Evolutionary conservation across 2,113 vertebrate species (phyloP), one percentile per base, ranked within the genome.

Genomic region (Corvus cornix): DNA sequence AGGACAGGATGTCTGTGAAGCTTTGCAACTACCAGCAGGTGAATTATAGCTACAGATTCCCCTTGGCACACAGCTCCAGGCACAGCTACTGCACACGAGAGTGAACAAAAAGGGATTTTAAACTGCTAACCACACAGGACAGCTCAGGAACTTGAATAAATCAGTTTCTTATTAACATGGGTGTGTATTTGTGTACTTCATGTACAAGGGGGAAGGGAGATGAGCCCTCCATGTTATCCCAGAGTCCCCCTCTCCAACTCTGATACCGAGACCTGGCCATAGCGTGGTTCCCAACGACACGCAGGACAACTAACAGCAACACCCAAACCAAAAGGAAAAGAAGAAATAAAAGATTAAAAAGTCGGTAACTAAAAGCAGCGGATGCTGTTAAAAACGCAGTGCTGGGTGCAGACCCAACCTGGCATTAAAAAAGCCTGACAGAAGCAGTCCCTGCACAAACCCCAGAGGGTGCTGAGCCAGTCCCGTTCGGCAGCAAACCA

Each of bases 21-120:
- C 79, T 90, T 70, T 59, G 80, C 74, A 43, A 67, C 80, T 85
- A 93, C 52, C 51, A 48, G 46, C 92, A 53, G 82, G 84, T 73
- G 84, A 91, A 84, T 80, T 66, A 85, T 39, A 82, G 78, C 78
- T 63, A 79, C 26, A 81, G 88, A 55, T 78, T 94, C 58, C 93
- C 94, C 96, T 95, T 96, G 96, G 96, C 97, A 97, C 96, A 87
- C 68, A 74, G 96, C 91, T 91, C 96, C 88, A 96, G 92, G 91
- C 94, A 96, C 84, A 89, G 90, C 93, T 96, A 92, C 84, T 80
- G 87, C 84, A 96, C 69, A 93, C 27, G 31, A 72, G 64, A 84
- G 58, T 84, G 87, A 95, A 96, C 75, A 89, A 48, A 79, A 90
- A 74, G 59, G 72, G 72, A 89, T 62, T 90, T 94, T 49, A 85